phyloP scores from a whole-genome alignment of 2,797 vertebrate genomes.

The Anguilla marmorata region DNA sequence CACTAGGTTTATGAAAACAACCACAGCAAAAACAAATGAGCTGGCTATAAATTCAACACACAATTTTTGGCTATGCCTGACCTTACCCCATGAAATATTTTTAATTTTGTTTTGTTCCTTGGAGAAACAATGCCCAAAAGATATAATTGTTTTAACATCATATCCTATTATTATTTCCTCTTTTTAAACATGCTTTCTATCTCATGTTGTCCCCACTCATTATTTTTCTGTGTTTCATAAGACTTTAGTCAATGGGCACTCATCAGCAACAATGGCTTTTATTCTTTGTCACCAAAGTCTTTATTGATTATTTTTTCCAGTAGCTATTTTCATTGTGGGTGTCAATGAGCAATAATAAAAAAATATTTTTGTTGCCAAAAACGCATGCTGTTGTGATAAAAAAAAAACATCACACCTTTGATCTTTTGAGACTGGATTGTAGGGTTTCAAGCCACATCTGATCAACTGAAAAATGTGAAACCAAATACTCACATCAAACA shows the following conservation, averaged over 20 bases:
- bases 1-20: background rate
- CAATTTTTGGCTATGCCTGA: background rate
- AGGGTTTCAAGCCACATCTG: background rate
- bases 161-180: conserved; percentile 1
- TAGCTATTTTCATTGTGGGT: background rate
- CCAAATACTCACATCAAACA: background rate
- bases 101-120: too few species aligned
- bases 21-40: background rate
- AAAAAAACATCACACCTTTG: background rate
- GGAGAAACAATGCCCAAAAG: background rate
- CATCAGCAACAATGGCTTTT: conserved; percentile 12
- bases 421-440: background rate
- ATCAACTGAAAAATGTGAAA: background rate
- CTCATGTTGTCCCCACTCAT: background rate
- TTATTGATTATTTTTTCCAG: background rate
- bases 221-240: conserved; percentile 12
- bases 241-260: background rate
- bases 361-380: background rate
- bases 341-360: background rate
- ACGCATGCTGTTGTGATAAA: background rate
- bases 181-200: conserved; percentile 24
- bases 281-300: conserved; percentile 30
- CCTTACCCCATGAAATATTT: too few species aligned
- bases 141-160: background rate
- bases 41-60: background rate